Percentiles rank a stretch among this genome's conserved stretches.
Conservation (phyloP, 2,113 vertebrate species). For the Epinephelus cyanopodus region DNA sequence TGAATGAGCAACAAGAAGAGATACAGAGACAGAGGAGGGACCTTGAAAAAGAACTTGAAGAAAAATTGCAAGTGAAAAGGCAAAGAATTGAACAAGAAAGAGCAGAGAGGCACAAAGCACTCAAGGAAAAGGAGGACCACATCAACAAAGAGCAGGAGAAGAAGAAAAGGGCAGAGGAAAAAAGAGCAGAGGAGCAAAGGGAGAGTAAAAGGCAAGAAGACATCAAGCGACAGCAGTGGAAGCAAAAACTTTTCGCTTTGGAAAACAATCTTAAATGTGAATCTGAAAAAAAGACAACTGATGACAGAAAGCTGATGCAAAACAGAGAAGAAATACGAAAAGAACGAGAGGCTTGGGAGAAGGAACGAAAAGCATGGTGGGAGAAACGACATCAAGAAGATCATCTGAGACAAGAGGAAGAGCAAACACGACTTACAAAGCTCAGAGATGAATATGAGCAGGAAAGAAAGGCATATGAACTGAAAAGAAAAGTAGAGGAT, state of each 20-base stretch:
- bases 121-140: not conserved
- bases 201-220: slow-evolving; percentile 11
- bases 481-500: not conserved
- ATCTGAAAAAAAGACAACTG: accelerated
- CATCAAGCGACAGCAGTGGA: not conserved
- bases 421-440: not conserved
- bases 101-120: not conserved
- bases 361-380: slow-evolving; percentile 4
- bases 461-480: not conserved
- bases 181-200: not conserved
- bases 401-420: slow-evolving; percentile 4
- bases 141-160: too few relatives aligned
- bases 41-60: slow-evolving; percentile 3
- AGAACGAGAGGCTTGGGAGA: slow-evolving; percentile 21
- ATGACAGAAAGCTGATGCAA: not conserved
- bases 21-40: slow-evolving; percentile 32
- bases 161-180: not conserved
- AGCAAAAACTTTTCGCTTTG: not conserved
- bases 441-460: not conserved
- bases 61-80: not conserved
- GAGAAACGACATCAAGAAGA: not conserved
- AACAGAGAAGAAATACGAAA: not conserved
- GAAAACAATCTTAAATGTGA: not conserved
- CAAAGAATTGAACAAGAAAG: not conserved
- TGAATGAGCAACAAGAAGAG: slow-evolving; percentile 50